Conservation (phyloP, 2,113 vertebrate genomes). For the Chloropsis hardwickii region DNA sequence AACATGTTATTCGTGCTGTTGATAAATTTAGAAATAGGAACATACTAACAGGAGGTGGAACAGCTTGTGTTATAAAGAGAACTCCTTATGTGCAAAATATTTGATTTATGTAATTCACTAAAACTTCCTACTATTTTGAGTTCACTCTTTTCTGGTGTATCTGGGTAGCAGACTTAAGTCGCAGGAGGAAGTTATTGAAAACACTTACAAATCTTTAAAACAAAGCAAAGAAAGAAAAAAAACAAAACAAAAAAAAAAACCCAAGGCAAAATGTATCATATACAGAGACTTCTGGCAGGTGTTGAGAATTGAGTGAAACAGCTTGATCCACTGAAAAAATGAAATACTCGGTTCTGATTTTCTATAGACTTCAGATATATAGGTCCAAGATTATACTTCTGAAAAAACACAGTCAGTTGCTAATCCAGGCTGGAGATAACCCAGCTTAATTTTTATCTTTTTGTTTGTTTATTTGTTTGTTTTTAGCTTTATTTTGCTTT, state of each 20-base stretch:
- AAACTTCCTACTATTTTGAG: neutral
- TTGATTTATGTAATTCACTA: neutral
- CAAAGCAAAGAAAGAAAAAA: neutral
- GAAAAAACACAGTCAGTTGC: neutral
- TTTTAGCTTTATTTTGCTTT: neutral
- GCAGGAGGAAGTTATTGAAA: neutral
- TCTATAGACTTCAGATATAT: neutral
- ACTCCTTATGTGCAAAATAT: neutral
- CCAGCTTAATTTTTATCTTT: neutral
- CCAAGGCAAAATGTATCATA: neutral
- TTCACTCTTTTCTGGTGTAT: neutral
- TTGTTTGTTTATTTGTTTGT: no score
- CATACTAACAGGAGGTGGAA: neutral
- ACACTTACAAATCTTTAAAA: neutral
- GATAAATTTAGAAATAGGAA: neutral
- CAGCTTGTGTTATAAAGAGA: neutral
- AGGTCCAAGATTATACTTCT: neutral
- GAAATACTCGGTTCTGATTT: neutral
- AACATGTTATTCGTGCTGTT: neutral
- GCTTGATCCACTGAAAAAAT: neutral
- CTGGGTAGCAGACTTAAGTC: neutral
- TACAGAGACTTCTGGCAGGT: neutral
- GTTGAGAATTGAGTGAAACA: neutral
- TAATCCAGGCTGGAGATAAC: neutral
- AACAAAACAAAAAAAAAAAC: neutral